Base-by-base conservation (phyloP, 64 coral and sea anemone species). In the Anthopleura sola region DNA sequence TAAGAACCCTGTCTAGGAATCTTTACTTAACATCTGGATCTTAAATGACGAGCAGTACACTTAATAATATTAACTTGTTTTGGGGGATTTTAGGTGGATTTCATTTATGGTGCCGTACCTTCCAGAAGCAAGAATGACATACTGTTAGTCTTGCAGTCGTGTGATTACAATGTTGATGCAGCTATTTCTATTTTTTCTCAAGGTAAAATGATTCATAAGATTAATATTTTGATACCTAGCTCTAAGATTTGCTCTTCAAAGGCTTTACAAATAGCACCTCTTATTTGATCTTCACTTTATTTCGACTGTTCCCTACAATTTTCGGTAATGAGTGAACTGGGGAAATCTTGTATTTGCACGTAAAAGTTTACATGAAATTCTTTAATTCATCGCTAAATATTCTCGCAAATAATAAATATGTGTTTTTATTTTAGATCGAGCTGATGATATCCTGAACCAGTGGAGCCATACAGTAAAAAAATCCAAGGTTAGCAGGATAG, bases 111-210 rank as follows among this genome's bases (percentile, higher is more conserved):
- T 23, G 94, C 90, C 31, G 87, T 92, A 16, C 90, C 94, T 3
- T 64, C 37, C 17, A 78, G 78, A 87, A 97, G 94, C 75, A 92
- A 93, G 84, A 85, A 92, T 64, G 94, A 97, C 88, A 86, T 97
- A 75, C 78, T 83, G 17, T 60, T 97, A 55, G 94, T 97, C 26
- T 75, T 97, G 75, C 94, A 97, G n/a, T 92, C 94, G 7, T 92
- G 87, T 44, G 94, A 97, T 64, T 66, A 92, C 87, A 86, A 97
- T 47, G 84, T 97, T 55, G 90, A 90, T 57, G 84, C 84, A 62
- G 90, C 94, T 60, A 97, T 97, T 37, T 37, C 55, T 78, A 88
- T 90, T 33, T 97, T 97, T 89, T 82, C 90, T 46, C 91, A 47
- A 81, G 94, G 94, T 97, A 84, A 92, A 75, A 51, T 82, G 56